Percentiles rank a stretch among this genome's conserved stretches.
Conservation (phyloP, 2,113 vertebrate species). For the Ailuropoda melanoleuca region DNA sequence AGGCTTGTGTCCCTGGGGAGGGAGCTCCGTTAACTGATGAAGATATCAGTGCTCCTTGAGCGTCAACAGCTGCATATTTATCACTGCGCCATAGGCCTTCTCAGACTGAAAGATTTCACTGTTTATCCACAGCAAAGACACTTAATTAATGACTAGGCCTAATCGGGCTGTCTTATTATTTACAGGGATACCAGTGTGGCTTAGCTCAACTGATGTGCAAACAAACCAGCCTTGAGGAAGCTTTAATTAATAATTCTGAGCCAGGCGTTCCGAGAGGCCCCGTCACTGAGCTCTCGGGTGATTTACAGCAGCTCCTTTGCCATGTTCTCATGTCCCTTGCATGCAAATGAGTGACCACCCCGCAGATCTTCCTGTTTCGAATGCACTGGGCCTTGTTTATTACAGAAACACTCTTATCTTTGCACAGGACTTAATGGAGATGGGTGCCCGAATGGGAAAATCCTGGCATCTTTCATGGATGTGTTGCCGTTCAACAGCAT, state of each 20-base stretch:
- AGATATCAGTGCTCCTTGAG: slow-evolving; percentile 81
- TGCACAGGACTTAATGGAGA: slow-evolving; percentile 82
- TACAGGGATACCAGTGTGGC: slow-evolving; percentile 83
- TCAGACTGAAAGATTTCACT: slow-evolving; percentile 80
- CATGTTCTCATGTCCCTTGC: slow-evolving; percentile 73
- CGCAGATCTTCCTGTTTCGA: slow-evolving; percentile 74
- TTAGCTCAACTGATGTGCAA: slow-evolving; percentile 84
- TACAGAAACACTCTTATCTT: slow-evolving; percentile 79
- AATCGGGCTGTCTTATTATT: slow-evolving; percentile 87
- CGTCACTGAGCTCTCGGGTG: slow-evolving; percentile 80
- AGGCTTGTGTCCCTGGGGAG: slow-evolving; percentile 69
- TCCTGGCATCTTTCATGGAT: slow-evolving; percentile 26
- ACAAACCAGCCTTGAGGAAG: slow-evolving; percentile 82
- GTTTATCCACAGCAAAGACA: slow-evolving; percentile 86
- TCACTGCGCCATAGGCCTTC: slow-evolving; percentile 75
- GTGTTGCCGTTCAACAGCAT: slow-evolving; percentile 3
- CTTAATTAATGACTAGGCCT: slow-evolving; percentile 88
- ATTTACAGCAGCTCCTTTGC: slow-evolving; percentile 81
- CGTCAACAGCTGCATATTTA: slow-evolving; percentile 80
- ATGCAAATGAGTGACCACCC: slow-evolving; percentile 84
- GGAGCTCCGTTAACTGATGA: slow-evolving; percentile 79
- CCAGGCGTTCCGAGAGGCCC: slow-evolving; percentile 77
- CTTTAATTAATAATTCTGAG: slow-evolving; percentile 86
- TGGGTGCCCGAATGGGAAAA: slow-evolving; percentile 62
- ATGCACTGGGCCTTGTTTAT: slow-evolving; percentile 68